phyloP scores from a whole-genome alignment of 35 echinoderm and acorn worm species.

The Holothuria glaberrima region DNA sequence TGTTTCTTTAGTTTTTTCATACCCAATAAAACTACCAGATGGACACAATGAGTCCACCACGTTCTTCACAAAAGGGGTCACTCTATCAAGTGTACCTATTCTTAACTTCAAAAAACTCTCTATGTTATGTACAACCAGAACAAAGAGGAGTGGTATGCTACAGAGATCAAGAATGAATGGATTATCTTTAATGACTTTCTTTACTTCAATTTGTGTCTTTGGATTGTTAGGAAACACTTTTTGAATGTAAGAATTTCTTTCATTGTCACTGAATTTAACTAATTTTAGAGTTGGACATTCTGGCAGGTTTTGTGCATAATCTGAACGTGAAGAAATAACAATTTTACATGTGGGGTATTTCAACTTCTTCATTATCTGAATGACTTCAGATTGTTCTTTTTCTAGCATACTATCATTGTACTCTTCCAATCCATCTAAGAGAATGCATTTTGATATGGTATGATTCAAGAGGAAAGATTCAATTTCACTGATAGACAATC shows the following conservation, averaged over 20 bases:
- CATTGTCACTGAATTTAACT: no score
- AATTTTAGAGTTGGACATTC: no score
- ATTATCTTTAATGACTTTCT: background rate
- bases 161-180: conserved; percentile 22
- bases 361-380: background rate
- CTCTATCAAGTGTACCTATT: background rate
- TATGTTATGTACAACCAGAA: conserved; percentile 30
- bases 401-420: background rate
- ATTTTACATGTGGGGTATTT: conserved; percentile 8
- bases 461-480: background rate
- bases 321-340: background rate
- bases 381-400: background rate
- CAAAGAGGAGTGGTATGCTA: conserved; percentile 13
- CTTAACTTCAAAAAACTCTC: background rate
- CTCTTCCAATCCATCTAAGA: conserved; percentile 24
- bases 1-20: background rate
- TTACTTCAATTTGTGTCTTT: background rate
- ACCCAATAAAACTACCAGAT: background rate
- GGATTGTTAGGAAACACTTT: no score
- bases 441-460: background rate
- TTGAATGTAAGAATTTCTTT: no score
- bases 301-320: background rate
- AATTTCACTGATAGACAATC: background rate
- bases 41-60: background rate
- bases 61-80: background rate